Evolutionary conservation across 2,888 invertebrate species (phyloP), one percentile per base, ranked within the genome.

Genomic region (Venusia cambrica): DNA sequence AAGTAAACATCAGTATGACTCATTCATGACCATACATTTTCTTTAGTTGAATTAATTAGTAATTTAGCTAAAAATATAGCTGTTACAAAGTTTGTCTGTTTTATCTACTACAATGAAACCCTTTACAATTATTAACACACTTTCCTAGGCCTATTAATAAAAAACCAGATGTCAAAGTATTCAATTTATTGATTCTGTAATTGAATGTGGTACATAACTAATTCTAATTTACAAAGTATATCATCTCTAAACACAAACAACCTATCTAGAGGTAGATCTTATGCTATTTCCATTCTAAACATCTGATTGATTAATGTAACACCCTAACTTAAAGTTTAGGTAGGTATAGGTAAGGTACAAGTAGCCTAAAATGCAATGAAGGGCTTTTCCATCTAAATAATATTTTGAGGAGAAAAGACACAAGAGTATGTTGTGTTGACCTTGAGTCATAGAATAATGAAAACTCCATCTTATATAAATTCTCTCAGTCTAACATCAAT

Each of bases 131-230:
- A 17, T 31, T 31, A 14, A 27, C 43, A 32, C 37, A 41, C 26
- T 4, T 9, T 28, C 24, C 19, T 28, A 27, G 7, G 19, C 11
- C 7, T 6, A 16, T 20, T 16, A 54, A 51, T 49, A 58, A 61
- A 52, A 41, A 22, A 10, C 5, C n/a, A 26, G 35, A 26, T 51
- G 43, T 51, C 42, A 54, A 20, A 36, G 29, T 48, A 62, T 57
- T 61, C 48, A n/a, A 55, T 75, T 69, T 73, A 71, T 66, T 65
- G 50, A 57, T 65, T 63, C 70, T 62, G 60, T 51, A 50, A 56
- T 46, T 56, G 51, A 62, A 62, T 56, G 56, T 59, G 66, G 65
- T 72, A 68, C 69, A 68, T 73, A 73, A 62, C 25, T n/a, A 10
- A 9, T 50, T 54, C 66, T 73, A 76, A 64, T 57, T 65, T 65